phyloP scores from a whole-genome alignment of 2,797 vertebrate genomes.

The Petrocephalus sullivani region DNA sequence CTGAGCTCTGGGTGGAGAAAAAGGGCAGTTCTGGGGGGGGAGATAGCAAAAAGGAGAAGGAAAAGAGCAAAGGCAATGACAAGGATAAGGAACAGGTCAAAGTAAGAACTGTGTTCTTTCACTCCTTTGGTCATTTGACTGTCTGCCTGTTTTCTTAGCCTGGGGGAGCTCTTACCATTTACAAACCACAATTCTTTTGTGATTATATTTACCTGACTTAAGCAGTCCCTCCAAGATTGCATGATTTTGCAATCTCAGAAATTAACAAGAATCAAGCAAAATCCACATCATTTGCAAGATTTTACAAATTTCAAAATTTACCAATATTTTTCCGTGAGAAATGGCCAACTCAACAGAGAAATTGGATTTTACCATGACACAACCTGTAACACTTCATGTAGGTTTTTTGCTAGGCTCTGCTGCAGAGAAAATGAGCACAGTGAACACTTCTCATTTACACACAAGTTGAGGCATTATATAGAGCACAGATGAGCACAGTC shows the following conservation, averaged over 20 bases:
- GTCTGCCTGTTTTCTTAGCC: neutral
- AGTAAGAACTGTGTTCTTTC: neutral
- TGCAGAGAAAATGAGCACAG: neutral
- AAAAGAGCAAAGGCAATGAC: conserved; percentile 49
- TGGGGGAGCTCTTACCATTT: neutral
- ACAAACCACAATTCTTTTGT: no score
- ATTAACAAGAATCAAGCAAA: no score
- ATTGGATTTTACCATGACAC: neutral
- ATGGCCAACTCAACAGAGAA: neutral
- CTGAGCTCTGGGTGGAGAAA: conserved; percentile 96
- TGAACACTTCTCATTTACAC: neutral
- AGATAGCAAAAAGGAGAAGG: conserved; percentile 74
- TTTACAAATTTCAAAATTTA: no score
- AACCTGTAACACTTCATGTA: neutral
- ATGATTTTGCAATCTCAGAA: no score
- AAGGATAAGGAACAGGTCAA: neutral
- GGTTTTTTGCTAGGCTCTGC: neutral
- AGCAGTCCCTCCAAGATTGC: no score
- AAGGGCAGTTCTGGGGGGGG: conserved; percentile 70
- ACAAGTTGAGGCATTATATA: neutral
- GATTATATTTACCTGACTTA: no score
- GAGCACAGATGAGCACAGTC: neutral
- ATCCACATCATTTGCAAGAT: no score
- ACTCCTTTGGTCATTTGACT: neutral
- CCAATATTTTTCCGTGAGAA: no score